These are phyloP conservation scores for Hippocampus kuda DNA, from an alignment of 2,797 vertebrate genomes.

Conservation along the genomic window DNA sequence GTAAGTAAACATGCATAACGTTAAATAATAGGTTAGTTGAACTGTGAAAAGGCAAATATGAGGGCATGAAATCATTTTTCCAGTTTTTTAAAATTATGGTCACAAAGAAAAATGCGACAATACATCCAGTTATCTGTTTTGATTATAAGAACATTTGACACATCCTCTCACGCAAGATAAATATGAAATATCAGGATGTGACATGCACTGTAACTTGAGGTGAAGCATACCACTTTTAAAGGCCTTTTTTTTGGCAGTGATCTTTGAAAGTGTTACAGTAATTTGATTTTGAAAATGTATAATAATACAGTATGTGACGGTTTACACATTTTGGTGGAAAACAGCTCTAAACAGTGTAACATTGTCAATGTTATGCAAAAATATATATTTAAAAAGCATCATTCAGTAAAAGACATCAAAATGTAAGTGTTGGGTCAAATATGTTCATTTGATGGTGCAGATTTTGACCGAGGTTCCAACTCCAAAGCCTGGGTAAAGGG, in stretches of 20 bases:
- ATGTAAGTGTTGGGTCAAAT: background rate
- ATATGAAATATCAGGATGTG: conserved; percentile 1
- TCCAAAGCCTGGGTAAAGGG: conserved; percentile 73
- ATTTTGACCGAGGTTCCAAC: conserved; percentile 75
- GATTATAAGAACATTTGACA: background rate
- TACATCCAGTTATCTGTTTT: background rate
- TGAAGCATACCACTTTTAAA: background rate
- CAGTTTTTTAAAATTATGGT: background rate
- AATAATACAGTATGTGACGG: background rate
- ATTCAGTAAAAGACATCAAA: background rate
- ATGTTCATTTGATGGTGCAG: conserved; percentile 67
- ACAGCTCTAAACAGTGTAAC: background rate
- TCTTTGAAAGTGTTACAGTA: background rate
- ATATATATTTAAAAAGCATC: conserved; percentile 6
- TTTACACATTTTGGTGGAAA: background rate
- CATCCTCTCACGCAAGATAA: background rate
- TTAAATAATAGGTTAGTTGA: conserved; percentile 57
- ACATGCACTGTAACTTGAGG: background rate
- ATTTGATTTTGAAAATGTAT: background rate
- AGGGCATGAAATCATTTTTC: background rate
- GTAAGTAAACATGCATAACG: conserved; percentile 37
- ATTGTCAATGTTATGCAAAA: conserved; percentile 5
- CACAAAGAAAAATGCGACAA: background rate
- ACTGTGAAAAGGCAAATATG: conserved; percentile 13
- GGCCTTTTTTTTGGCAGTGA: background rate